A percentile compares a stretch with the other conserved stretches of the same genome.
Conservation (phyloP, 2,888 invertebrate genomes). For the Nebria salina region DNA sequence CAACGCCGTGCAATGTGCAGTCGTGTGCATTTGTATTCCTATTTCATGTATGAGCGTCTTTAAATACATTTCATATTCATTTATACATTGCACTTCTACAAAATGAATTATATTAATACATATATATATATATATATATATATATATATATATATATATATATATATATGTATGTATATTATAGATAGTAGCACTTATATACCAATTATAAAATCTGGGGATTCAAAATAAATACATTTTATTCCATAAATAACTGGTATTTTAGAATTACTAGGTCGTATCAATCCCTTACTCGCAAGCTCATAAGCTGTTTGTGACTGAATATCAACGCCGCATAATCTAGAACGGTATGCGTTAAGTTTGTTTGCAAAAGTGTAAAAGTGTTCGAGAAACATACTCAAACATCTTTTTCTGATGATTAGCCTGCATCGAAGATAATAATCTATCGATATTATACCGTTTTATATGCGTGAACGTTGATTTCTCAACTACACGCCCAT, state of each 20-base stretch:
- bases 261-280: slow-evolving; percentile 76
- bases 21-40: slow-evolving; percentile 79
- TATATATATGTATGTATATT: too few relatives aligned
- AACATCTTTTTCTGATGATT: slow-evolving; percentile 89
- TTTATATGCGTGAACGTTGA: slow-evolving; percentile 77
- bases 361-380: not conserved
- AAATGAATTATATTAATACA: slow-evolving; percentile 52
- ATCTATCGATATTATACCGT: slow-evolving; percentile 73
- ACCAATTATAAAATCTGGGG: slow-evolving; percentile 89
- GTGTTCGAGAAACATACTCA: slow-evolving; percentile 68
- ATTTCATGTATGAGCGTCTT: slow-evolving; percentile 83
- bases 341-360: slow-evolving; percentile 56
- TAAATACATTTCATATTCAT: slow-evolving; percentile 83
- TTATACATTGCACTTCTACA: slow-evolving; percentile 86
- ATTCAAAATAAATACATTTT: slow-evolving; percentile 81
- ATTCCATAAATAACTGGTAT: slow-evolving; percentile 86
- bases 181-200: slow-evolving; percentile 47
- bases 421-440: slow-evolving; percentile 84
- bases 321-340: slow-evolving; percentile 80
- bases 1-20: slow-evolving; percentile 82
- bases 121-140: slow-evolving; percentile 32
- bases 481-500: slow-evolving; percentile 76
- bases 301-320: slow-evolving; percentile 92
- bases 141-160: slow-evolving; percentile 38
- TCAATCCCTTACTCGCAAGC: slow-evolving; percentile 81